Evolutionary conservation across 2,888 invertebrate species (phyloP), one percentile per base, ranked within the genome.

Genomic region (Cataglyphis albicans): DNA sequence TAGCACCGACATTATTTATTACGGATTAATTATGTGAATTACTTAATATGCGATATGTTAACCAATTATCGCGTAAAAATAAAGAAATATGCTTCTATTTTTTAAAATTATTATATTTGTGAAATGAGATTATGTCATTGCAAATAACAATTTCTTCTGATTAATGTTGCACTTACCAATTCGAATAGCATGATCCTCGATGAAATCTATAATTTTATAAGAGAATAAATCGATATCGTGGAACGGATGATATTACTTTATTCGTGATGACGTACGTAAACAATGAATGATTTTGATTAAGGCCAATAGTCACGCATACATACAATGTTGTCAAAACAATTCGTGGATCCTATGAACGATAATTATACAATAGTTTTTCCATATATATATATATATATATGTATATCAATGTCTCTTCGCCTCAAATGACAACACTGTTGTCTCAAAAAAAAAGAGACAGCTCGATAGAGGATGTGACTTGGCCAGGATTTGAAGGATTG

Each of bases 171-270:
- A 78, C 78, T 78, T 80, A 72, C 78, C 78, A 57, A n/a, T 5
- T 76, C 44, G 35, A 25, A 15, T 7, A 10, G 32, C 18, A 21
- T 15, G 12, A 32, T 70, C n/a, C n/a, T 29, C 59, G 21, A 32
- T 7, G 44, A 59, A 70, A 59, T 59, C 25, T 72, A 48, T 21
- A 32, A 61, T 48, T 18, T 9, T 35, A 25, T 7, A 35, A 61
- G 44, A 70, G 70, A 80, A 72, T 61, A 80, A 80, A 80, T 80
- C 72, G 10, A 75, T 75, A 76, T 88, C 83, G 59, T 93, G 92
- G 91, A 94, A 94, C 93, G 92, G 93, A 92, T 93, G 90, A 91
- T 94, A 93, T 94, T 90, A 90, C 89, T 90, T 94, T 94, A 94
- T 94, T 93, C n/a, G 52, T 90, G 89, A 91, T 91, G 90, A 91